Base-by-base conservation (phyloP, 53 echinoderm and acorn worm genomes). In the Mesocentrotus franciscanus region DNA sequence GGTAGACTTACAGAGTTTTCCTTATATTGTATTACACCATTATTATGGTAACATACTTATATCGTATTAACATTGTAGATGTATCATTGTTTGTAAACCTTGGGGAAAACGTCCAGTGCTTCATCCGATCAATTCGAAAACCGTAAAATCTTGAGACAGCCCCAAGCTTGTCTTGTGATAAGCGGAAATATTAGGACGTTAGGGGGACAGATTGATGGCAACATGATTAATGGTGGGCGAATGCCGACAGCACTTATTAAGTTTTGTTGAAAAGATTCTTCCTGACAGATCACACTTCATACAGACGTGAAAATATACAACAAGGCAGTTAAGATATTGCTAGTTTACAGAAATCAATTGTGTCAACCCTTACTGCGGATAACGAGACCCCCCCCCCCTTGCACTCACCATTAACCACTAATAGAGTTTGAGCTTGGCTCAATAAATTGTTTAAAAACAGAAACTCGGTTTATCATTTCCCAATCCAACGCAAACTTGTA, bases 191-290 rank as follows among this genome's bases (percentile, higher is more conserved):
- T 81, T 81, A 81, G 39, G 81, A 81, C 39, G 39, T 81, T 39
- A 16, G 39, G 39, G 20, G 39, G 81, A 81, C 81, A 81, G 81
- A 81, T 39, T 81, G 81, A 81, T 81, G 17, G 39, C 33, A 18
- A 26, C 59, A 60, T 29, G 58, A 33, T 91, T 60, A 13, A 91
- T 66, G 36, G 22, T 35, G 5, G 61, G 58, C 34, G 91, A 58
- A 66, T 7, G 91, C 91, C 91, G 91, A 91, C 61, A 66, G 6
- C 20, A 66, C 16, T 64, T 91, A 91, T 91, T 61, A 91, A 9
- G 22, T 7, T 62, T 91, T 91, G 66, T 91, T 91, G 62, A 91
- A 91, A 91, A 91, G 56, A 87, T 57, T 58, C 58, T 87, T 58
- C 27, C n/a, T 26, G 11, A 18, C 81, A 57, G 56, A 24, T 87